A percentile compares a stretch with the other conserved stretches of the same genome.
phyloP scores from a whole-genome alignment of 2,113 vertebrate species.

The Puntigrus tetrazona region DNA sequence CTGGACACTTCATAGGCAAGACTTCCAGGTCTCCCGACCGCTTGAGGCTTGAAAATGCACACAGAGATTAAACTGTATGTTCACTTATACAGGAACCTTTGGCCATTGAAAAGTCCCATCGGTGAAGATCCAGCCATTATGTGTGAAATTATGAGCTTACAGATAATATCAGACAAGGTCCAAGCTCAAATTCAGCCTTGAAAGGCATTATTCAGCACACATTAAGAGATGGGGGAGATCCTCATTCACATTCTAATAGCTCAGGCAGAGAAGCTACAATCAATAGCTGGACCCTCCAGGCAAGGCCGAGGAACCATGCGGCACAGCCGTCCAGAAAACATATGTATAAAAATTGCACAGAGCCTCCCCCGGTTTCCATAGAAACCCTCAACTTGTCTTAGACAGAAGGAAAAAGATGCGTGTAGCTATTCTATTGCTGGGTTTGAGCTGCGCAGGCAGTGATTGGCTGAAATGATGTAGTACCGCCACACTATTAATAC shows the following conservation, averaged over 20 bases:
- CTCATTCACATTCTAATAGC: conserved; percentile 54
- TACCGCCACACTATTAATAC: neutral
- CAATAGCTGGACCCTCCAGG: conserved; percentile 47
- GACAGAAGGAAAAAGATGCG: conserved; percentile 19
- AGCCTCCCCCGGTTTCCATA: conserved; percentile 52
- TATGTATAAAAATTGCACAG: conserved; percentile 46
- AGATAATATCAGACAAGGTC: conserved; percentile 43
- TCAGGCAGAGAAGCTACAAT: conserved; percentile 43
- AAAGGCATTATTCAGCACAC: conserved; percentile 32
- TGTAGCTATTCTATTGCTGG: conserved; percentile 42
- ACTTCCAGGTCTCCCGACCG: neutral
- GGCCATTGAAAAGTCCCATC: conserved; percentile 12
- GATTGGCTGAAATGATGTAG: conserved; percentile 18
- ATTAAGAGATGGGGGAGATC: conserved; percentile 51
- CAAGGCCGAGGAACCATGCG: conserved; percentile 37
- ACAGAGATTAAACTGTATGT: conserved; percentile 19
- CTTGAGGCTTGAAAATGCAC: neutral
- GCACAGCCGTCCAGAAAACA: conserved; percentile 37
- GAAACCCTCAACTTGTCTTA: conserved; percentile 56
- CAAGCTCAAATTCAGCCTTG: conserved; percentile 46
- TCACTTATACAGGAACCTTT: conserved; percentile 20
- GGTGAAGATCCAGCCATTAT: conserved; percentile 19
- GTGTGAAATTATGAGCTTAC: conserved; percentile 31
- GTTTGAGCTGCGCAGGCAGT: conserved; percentile 5
- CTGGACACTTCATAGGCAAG: neutral